These are phyloP conservation scores for Crossocerus cetratus DNA, from an alignment of 2,888 invertebrate species.

Conservation along the genomic window DNA sequence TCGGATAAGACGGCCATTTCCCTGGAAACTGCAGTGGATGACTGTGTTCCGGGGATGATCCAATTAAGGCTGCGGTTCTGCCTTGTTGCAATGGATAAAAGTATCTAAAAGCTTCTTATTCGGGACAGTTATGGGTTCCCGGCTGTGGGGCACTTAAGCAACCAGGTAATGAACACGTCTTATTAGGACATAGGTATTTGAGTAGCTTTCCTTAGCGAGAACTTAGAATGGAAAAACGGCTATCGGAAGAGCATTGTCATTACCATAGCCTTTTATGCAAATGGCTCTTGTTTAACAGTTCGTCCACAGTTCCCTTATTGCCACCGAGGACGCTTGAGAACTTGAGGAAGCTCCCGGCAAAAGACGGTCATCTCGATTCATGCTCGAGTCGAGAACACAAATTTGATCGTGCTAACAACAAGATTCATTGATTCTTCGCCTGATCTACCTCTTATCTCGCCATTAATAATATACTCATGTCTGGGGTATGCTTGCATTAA, in stretches of 20 bases:
- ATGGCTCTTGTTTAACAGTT: slow-evolving; percentile 66
- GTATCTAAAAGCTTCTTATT: too few species aligned
- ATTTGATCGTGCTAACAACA: slow-evolving; percentile 52
- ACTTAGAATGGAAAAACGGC: slow-evolving; percentile 30
- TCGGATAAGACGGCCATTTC: too few species aligned
- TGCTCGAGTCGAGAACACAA: slow-evolving; percentile 48
- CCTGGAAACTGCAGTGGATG: too few species aligned
- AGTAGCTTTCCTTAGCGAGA: slow-evolving; percentile 33
- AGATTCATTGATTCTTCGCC: slow-evolving; percentile 42
- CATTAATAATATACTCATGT: slow-evolving; percentile 28
- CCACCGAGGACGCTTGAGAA: slow-evolving; percentile 49
- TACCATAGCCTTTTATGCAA: slow-evolving; percentile 58
- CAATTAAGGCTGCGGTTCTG: too few species aligned
- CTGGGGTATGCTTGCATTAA: too few species aligned
- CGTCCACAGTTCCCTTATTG: slow-evolving; percentile 52
- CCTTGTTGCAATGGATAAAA: too few species aligned
- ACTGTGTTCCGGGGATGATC: too few species aligned
- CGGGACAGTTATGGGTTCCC: too few species aligned
- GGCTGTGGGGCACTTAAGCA: background rate
- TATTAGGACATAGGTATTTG: slow-evolving; percentile 41
- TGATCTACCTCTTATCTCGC: slow-evolving; percentile 16
- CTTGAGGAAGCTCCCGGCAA: slow-evolving; percentile 38
- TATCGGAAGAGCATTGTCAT: slow-evolving; percentile 36
- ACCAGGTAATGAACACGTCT: slow-evolving; percentile 21
- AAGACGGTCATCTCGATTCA: slow-evolving; percentile 43